Percentiles rank a stretch among this genome's conserved stretches.
These are phyloP conservation scores for Sinocyclocheilus rhinocerous DNA, from an alignment of 2,113 vertebrate genomes.

Conservation along the genomic window DNA sequence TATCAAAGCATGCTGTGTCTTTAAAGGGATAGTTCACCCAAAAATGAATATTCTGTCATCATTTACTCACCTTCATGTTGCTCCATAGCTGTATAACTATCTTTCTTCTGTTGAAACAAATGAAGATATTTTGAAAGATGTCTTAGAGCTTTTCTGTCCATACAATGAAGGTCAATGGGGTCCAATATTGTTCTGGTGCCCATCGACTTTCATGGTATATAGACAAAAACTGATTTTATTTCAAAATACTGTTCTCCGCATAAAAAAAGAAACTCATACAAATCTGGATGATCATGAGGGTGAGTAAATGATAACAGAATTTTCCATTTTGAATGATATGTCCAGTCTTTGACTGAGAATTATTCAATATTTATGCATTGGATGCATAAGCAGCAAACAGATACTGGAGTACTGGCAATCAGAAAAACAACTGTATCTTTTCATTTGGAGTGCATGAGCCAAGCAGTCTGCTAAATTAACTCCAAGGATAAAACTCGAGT, in stretches of 20 bases:
- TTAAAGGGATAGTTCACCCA: not conserved
- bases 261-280: no score
- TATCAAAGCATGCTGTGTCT: not conserved
- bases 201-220: no score
- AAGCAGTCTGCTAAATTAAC: not conserved
- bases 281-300: not conserved
- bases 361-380: not conserved
- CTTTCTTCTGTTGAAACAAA: not conserved
- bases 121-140: not conserved
- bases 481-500: not conserved
- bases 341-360: not conserved
- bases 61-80: not conserved
- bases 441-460: not conserved
- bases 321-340: not conserved
- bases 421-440: not conserved
- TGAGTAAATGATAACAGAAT: not conserved
- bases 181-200: no score
- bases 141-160: no score
- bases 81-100: not conserved
- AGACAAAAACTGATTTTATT: no score
- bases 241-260: no score
- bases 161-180: no score
- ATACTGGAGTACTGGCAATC: not conserved
- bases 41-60: not conserved
- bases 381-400: not conserved